A percentile compares a stretch with the other conserved stretches of the same genome.
These are phyloP conservation scores for Liasis olivaceus DNA, from an alignment of 2,797 vertebrate genomes.

Conservation along the genomic window DNA sequence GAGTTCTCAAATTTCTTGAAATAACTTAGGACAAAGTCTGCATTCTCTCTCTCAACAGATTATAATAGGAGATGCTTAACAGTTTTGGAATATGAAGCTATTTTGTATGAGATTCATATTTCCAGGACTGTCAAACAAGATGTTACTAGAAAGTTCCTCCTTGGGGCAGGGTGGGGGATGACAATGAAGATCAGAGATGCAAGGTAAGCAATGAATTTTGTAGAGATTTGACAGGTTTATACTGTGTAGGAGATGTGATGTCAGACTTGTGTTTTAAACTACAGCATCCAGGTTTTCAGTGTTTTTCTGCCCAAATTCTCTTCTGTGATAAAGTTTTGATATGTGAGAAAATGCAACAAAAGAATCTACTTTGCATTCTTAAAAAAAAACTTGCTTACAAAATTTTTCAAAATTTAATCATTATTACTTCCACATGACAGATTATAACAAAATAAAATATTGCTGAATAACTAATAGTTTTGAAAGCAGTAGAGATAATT, in stretches of 20 bases:
- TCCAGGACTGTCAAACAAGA: slow-evolving; percentile 48
- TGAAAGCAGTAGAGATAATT: slow-evolving; percentile 18
- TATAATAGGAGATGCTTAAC: slow-evolving; percentile 46
- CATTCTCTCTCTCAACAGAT: slow-evolving; percentile 53
- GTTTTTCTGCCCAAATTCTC: slow-evolving; percentile 44
- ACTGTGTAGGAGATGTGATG: slow-evolving; percentile 15
- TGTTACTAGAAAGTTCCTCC: slow-evolving; percentile 46
- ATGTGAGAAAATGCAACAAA: slow-evolving; percentile 36
- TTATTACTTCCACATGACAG: slow-evolving; percentile 19
- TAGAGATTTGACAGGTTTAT: slow-evolving; percentile 39
- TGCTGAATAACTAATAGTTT: slow-evolving; percentile 6
- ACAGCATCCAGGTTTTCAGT: slow-evolving; percentile 32
- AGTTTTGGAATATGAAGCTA: slow-evolving; percentile 50
- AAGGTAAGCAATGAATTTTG: slow-evolving; percentile 56
- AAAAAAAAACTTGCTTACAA: slow-evolving; percentile 2
- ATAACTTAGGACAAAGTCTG: slow-evolving; percentile 40
- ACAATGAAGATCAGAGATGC: slow-evolving; percentile 36
- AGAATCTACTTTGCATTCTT: slow-evolving; percentile 32
- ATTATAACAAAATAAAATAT: slow-evolving; percentile 30
- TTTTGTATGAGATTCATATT: slow-evolving; percentile 46
- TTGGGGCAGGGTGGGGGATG: not conserved
- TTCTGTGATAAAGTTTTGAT: slow-evolving; percentile 46
- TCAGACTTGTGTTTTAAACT: slow-evolving; percentile 42
- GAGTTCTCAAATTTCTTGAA: slow-evolving; percentile 32
- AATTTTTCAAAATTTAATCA: slow-evolving; percentile 25